These are phyloP conservation scores for Athripsodes cinereus DNA, from an alignment of 2,888 invertebrate genomes.

Conservation along the genomic window DNA sequence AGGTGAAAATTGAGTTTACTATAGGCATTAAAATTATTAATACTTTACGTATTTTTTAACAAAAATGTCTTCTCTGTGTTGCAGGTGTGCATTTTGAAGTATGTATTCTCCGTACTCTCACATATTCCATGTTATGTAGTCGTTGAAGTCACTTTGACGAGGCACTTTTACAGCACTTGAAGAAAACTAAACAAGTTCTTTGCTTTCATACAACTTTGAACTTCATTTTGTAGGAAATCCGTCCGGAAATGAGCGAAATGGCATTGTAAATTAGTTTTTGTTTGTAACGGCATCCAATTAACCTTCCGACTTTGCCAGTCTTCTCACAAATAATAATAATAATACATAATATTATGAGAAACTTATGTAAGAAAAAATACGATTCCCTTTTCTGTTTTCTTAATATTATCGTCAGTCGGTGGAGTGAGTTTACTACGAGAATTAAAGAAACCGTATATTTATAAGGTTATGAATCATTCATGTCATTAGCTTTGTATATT, in stretches of 20 bases:
- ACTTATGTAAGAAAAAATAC: conserved; percentile 2
- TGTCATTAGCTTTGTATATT: background rate
- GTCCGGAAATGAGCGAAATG: conserved; percentile 6
- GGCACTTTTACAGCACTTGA: too few relatives aligned
- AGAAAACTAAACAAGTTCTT: background rate
- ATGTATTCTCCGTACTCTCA: too few relatives aligned
- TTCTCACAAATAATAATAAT: background rate
- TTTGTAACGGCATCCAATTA: conserved; percentile 5
- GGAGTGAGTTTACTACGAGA: background rate
- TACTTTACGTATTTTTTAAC: too few relatives aligned
- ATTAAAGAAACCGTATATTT: background rate
- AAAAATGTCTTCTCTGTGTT: too few relatives aligned
- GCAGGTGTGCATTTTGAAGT: too few relatives aligned
- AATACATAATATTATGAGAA: background rate
- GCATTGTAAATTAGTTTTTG: conserved; percentile 9
- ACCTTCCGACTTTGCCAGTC: conserved; percentile 1
- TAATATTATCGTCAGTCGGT: background rate
- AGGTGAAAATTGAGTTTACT: too few relatives aligned
- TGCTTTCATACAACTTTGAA: background rate
- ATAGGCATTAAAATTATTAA: too few relatives aligned
- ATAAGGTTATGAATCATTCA: background rate
- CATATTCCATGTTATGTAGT: too few relatives aligned
- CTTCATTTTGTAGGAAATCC: conserved; percentile 3
- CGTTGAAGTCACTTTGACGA: too few relatives aligned
- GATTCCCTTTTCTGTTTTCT: background rate